Evolutionary conservation across 2,113 vertebrate species (phyloP), one percentile per base, ranked within the genome.

Genomic region (Proterorhinus semilunaris): DNA sequence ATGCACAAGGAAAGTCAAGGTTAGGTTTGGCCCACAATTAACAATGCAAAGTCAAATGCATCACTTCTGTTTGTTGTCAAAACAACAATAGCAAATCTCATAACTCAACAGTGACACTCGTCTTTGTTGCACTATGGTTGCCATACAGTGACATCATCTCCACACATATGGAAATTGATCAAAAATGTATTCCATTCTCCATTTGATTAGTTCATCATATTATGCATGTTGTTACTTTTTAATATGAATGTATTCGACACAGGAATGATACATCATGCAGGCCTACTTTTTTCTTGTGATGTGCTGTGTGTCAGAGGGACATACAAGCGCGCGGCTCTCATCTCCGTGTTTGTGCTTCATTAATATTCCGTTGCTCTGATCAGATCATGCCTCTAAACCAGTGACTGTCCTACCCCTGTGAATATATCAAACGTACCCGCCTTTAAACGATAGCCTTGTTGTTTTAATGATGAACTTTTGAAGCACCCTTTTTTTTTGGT

Each of bases 341-440:
- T 63, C n/a, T 63, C 6, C 3, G 48, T 63, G 62, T 48, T 21
- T 63, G 15, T 17, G 9, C 16, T 46, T 74, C n/a, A 52, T 7
- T 51, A 59, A 16, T 63, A 65, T 72, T 80, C 47, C 42, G 12
- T 46, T 66, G 45, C 58, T 57, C 11, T 69, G 68, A 21, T 16
- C 36, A 6, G 49, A 67, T 66, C 27, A 36, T 61, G 43, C 5
- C 21, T 48, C 43, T 11, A 65, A 73, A 72, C 15, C 54, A 62
- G 66, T 66, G 17, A 11, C 17, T 55, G 17, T 21, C 53, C 53
- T 6, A 27, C 53, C 55, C 52, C 12, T 3, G 11, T 42, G 55
- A 11, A 63, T 79, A 27, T 62, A 43, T 69, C 65, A 69, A 79
- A 83, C 57, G 36, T 9, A 0, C 11, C 47, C 71, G 8, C 62